Evolutionary conservation across 2,113 vertebrate genomes (phyloP), one percentile per base, ranked within the genome.

Genomic region (Loxodonta africana): DNA sequence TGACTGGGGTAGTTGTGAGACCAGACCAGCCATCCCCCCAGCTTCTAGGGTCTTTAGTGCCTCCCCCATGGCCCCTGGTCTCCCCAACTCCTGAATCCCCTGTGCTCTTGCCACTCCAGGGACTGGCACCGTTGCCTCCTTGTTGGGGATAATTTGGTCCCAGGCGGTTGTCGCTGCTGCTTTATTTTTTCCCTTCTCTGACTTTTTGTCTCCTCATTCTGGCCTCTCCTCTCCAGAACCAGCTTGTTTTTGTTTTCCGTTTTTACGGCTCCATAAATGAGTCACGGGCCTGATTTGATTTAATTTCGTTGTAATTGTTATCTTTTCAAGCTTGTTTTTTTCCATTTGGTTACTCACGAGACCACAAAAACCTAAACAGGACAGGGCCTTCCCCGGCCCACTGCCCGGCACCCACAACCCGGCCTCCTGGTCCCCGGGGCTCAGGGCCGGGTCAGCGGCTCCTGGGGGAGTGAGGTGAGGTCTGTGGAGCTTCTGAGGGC

Each of bases 311-410:
- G 98, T 98, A 98, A 98, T 98, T 98, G 98, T 98, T 99, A 98
- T 98, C 98, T 98, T 98, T 98, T 98, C 97, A 97, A 97, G 98
- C 98, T 98, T 98, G 98, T 98, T 98, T 98, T 98, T 98, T 98
- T 98, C 98, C 98, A 98, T 96, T 98, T 91, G 69, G 97, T 98
- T 98, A 99, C 98, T 99, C 98, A 99, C 98, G 97, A 98, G 98
- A 98, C 98, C 98, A 97, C 98, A 98, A 98, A 41, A 98, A 98
- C 97, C 98, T 99, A 99, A 99, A 99, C 98, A 99, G 98, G 98
- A 98, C 98, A 83, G 97, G 98, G 97, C 99, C 98, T 98, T 95
- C 95, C 92, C 92, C 63, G 21, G 89, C 91, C 80, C 0, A 0
- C 83, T 30, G 83, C 89, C 88, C 37, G 44, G 53, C 76, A 53